phyloP scores from a whole-genome alignment of 2,113 vertebrate genomes.

The Aphyosemion australe region DNA sequence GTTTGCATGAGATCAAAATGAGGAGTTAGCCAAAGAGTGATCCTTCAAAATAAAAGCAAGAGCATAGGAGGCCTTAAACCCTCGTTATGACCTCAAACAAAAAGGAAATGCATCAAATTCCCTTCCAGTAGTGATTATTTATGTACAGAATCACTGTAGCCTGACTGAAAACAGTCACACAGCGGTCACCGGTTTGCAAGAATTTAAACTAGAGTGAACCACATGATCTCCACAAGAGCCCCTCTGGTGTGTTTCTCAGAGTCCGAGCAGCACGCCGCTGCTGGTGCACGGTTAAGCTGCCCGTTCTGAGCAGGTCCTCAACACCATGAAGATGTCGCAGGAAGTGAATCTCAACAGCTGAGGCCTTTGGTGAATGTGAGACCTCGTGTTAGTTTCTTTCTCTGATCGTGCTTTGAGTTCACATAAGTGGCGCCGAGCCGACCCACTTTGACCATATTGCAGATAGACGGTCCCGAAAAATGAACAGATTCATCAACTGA shows the following conservation, averaged over 20 bases:
- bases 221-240: slow-evolving; percentile 10
- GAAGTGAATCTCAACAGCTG: slow-evolving; percentile 37
- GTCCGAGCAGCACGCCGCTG: slow-evolving; percentile 37
- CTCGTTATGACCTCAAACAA: background rate
- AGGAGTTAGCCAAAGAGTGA: background rate
- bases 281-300: slow-evolving; percentile 31
- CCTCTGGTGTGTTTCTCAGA: slow-evolving; percentile 19
- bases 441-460: no score
- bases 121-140: background rate
- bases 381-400: background rate
- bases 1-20: background rate
- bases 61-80: fast-evolving
- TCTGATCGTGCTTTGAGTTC: no score
- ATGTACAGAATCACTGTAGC: slow-evolving; percentile 1
- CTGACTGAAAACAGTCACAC: background rate
- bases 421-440: no score
- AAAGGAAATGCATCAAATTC: background rate
- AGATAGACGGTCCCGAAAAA: no score
- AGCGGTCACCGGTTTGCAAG: background rate
- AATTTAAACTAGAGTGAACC: slow-evolving; percentile 18
- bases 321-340: slow-evolving; percentile 24
- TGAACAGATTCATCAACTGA: no score
- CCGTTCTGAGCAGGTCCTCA: slow-evolving; percentile 7
- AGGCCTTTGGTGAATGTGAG: background rate
- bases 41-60: background rate